These are phyloP conservation scores for Lophius piscatorius DNA, from an alignment of 2,113 vertebrate species.

Conservation along the genomic window DNA sequence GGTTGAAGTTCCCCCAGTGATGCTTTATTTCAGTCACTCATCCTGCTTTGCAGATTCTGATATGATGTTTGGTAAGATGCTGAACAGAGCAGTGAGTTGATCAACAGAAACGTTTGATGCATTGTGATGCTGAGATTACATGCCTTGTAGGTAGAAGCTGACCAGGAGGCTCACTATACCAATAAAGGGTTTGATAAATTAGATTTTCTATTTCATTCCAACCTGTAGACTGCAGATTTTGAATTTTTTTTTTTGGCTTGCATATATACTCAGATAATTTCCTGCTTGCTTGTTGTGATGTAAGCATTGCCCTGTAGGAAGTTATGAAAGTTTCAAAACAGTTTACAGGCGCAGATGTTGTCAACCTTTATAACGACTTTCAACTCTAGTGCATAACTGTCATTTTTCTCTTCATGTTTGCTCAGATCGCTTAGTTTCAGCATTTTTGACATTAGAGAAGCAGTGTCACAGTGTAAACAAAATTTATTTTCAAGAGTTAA, in stretches of 20 bases:
- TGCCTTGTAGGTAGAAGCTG: conserved; percentile 22
- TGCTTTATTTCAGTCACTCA: conserved; percentile 44
- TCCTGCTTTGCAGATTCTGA: neutral
- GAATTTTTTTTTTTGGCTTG: too few species aligned
- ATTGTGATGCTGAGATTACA: conserved; percentile 43
- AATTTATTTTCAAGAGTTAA: too few species aligned
- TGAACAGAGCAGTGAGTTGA: conserved; percentile 13
- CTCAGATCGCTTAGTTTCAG: too few species aligned
- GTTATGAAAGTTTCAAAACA: neutral
- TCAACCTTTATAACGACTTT: too few species aligned
- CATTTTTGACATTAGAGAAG: too few species aligned
- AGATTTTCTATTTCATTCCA: conserved; percentile 38
- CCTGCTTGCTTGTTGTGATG: neutral
- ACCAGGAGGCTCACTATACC: conserved; percentile 23
- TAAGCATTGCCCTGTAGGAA: neutral
- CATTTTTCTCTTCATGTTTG: too few species aligned
- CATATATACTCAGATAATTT: neutral
- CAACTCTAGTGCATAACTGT: too few species aligned
- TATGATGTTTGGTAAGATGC: conserved; percentile 33
- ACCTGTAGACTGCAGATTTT: neutral
- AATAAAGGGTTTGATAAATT: conserved; percentile 33
- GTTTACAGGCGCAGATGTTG: too few species aligned
- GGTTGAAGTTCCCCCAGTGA: conserved; percentile 36
- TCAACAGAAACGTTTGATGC: conserved; percentile 35
- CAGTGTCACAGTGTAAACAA: too few species aligned